Percentiles rank a stretch among this genome's conserved stretches.
These are phyloP conservation scores for Tapirus terrestris DNA, from an alignment of 2,113 vertebrate species.

Conservation along the genomic window DNA sequence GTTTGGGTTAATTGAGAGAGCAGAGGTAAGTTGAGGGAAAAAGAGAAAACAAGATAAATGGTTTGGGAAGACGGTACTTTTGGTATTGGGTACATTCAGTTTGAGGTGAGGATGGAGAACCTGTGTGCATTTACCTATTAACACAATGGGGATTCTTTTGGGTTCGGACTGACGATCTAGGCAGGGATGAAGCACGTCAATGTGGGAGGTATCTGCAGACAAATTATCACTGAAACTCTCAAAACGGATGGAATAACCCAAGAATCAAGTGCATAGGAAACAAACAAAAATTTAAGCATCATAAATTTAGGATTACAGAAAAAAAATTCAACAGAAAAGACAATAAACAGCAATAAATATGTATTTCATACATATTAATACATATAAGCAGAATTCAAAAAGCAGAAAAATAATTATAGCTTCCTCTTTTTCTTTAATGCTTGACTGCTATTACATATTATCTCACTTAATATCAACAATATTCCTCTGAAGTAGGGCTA, in stretches of 20 bases:
- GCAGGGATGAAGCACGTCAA: neutral
- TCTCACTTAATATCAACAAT: neutral
- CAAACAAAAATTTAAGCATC: neutral
- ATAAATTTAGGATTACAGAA: neutral
- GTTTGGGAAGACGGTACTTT: neutral
- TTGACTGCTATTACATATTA: neutral
- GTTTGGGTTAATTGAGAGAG: neutral
- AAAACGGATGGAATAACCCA: neutral
- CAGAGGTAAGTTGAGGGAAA: neutral
- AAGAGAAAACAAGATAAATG: neutral
- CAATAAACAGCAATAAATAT: neutral
- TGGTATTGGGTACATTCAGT: neutral
- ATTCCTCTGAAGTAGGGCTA: neutral
- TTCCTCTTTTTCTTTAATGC: neutral
- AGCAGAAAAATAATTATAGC: neutral
- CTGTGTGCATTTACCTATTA: neutral
- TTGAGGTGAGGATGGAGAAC: neutral
- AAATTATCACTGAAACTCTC: neutral
- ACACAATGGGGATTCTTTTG: neutral
- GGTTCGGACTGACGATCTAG: neutral
- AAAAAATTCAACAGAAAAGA: neutral
- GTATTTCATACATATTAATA: neutral
- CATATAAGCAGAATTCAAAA: neutral
- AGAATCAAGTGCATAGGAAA: neutral
- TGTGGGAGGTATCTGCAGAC: fast-evolving